phyloP scores from a whole-genome alignment of 2,888 invertebrate species.

The Hermodice carunculata region DNA sequence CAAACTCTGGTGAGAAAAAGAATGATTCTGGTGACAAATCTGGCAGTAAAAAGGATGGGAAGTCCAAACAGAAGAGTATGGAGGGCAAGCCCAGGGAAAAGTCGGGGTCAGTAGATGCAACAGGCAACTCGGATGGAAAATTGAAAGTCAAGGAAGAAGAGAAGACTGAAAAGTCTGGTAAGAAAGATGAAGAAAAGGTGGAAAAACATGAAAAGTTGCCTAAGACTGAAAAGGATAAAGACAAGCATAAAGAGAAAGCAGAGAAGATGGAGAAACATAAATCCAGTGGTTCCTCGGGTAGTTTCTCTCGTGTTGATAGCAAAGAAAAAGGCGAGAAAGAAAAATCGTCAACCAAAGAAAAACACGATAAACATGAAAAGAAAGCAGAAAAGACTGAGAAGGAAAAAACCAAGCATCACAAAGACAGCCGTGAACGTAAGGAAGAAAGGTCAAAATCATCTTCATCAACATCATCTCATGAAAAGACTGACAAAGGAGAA shows the following conservation, averaged over 20 bases:
- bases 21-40: too few relatives aligned
- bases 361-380: constrained; percentile 8
- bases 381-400: background rate
- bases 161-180: constrained; percentile 1
- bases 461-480: background rate
- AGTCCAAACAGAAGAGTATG: too few relatives aligned
- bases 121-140: too few relatives aligned
- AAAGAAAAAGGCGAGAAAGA: constrained; percentile 2
- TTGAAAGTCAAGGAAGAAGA: too few relatives aligned
- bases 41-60: too few relatives aligned
- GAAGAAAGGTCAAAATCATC: background rate
- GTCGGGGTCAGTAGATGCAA: too few relatives aligned
- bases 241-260: constrained; percentile 2
- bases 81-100: too few relatives aligned
- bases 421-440: constrained; percentile 1
- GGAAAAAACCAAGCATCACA: constrained; percentile 7
- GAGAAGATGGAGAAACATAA: constrained; percentile 5
- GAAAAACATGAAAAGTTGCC: background rate
- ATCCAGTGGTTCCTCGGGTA: too few relatives aligned
- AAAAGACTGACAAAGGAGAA: constrained; percentile 12
- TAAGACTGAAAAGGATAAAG: constrained; percentile 4
- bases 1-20: too few relatives aligned
- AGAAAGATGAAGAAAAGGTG: background rate
- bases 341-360: constrained; percentile 1
- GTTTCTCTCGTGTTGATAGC: too few relatives aligned